A percentile compares a stretch with the other conserved stretches of the same genome.
Evolutionary conservation across 2,888 invertebrate species (phyloP).

Genomic region (Mesopsocus fuscifrons): DNA sequence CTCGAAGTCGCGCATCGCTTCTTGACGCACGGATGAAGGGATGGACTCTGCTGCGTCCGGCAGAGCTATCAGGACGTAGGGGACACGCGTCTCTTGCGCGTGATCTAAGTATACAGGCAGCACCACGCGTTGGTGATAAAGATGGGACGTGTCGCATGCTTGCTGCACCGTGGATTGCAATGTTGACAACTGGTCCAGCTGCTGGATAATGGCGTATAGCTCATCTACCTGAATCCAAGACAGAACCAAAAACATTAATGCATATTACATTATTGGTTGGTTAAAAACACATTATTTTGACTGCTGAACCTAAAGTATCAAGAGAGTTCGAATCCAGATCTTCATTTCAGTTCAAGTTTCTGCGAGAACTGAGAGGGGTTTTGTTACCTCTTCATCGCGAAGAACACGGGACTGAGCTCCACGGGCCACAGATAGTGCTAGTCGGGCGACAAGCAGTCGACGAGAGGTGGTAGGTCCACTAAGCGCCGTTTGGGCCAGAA

Average conservation of each 20-base stretch:
- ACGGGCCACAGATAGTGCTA: slow-evolving; percentile 43
- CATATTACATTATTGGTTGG: too few relatives aligned
- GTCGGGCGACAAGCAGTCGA: slow-evolving; percentile 40
- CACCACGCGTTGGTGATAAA: slow-evolving; percentile 64
- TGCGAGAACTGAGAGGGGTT: too few relatives aligned
- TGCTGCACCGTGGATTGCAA: slow-evolving; percentile 35
- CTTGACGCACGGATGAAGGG: neutral
- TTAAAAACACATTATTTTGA: too few relatives aligned
- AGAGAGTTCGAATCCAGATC: too few relatives aligned
- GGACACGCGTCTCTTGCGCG: slow-evolving; percentile 9
- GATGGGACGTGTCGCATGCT: slow-evolving; percentile 53
- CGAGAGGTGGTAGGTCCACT: slow-evolving; percentile 35
- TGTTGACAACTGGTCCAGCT: slow-evolving; percentile 41
- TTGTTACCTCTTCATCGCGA: slow-evolving; percentile 23
- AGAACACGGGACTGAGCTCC: slow-evolving; percentile 22
- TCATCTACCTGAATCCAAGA: too few relatives aligned
- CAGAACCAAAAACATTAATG: too few relatives aligned
- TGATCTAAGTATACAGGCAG: slow-evolving; percentile 58
- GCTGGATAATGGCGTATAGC: slow-evolving; percentile 35
- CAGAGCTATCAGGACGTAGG: slow-evolving; percentile 2
- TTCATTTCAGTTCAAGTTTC: too few relatives aligned
- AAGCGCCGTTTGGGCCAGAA: slow-evolving; percentile 38
- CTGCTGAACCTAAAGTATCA: too few relatives aligned
- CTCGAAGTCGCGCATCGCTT: slow-evolving; percentile 12
- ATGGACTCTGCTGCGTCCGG: slow-evolving; percentile 9